Percentiles rank a stretch among this genome's conserved stretches.
phyloP scores from a whole-genome alignment of 2,797 vertebrate genomes.

The Acanthis flammea region DNA sequence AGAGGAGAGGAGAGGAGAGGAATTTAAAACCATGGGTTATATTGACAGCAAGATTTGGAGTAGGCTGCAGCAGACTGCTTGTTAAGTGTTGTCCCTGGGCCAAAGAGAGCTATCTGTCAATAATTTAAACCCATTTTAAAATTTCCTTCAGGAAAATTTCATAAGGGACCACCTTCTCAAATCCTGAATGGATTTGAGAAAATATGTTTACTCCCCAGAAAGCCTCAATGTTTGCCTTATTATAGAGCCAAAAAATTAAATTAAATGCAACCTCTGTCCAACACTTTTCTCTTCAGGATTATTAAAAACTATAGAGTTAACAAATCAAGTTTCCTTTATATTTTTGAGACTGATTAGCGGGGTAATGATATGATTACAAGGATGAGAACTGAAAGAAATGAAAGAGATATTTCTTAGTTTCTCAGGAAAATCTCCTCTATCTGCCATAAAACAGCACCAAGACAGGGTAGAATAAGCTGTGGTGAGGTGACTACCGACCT shows the following conservation, averaged over 20 bases:
- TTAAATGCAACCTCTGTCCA: neutral
- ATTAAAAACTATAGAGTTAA: neutral
- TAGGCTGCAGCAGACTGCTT: neutral
- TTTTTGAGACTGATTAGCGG: neutral
- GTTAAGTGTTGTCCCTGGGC: neutral
- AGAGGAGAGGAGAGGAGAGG: too few species aligned
- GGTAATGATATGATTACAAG: neutral
- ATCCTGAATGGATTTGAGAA: neutral
- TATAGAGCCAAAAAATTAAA: neutral
- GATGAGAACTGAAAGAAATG: neutral
- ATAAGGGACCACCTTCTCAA: neutral
- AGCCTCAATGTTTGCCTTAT: neutral
- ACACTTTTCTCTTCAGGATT: neutral
- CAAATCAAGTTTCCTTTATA: neutral
- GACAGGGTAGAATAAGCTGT: neutral
- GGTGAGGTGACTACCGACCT: neutral
- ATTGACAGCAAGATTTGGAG: neutral
- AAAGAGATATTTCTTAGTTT: neutral
- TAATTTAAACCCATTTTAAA: neutral
- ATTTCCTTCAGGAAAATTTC: neutral
- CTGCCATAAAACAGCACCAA: neutral
- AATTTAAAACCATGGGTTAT: neutral
- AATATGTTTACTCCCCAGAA: neutral
- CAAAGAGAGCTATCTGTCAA: neutral
- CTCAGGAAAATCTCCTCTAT: neutral